Evolutionary conservation across 2,888 invertebrate species (phyloP).

Genomic region (Drepana falcataria): DNA sequence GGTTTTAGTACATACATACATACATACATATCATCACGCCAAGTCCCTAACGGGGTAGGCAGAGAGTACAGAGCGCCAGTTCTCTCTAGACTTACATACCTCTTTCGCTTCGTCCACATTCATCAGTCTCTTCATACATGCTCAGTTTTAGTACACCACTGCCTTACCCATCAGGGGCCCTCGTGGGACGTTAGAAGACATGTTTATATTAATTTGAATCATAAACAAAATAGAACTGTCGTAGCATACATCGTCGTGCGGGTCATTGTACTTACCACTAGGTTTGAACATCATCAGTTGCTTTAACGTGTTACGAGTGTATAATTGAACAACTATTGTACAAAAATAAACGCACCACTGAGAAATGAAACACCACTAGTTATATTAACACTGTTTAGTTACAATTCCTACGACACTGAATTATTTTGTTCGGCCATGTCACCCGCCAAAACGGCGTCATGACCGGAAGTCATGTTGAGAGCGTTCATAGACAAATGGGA

Average conservation of each 20-base stretch:
- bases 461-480: slow-evolving; percentile 76
- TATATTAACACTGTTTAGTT: slow-evolving; percentile 15
- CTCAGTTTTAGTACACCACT: slow-evolving; percentile 16
- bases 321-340: slow-evolving; percentile 21
- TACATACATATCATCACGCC: too few species aligned
- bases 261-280: slow-evolving; percentile 51
- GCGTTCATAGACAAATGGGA: slow-evolving; percentile 64
- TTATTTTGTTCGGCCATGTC: slow-evolving; percentile 61
- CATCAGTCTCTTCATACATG: too few species aligned
- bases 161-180: too few species aligned
- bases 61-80: too few species aligned
- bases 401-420: slow-evolving; percentile 53
- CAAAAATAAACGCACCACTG: slow-evolving; percentile 41
- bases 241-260: slow-evolving; percentile 45
- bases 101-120: too few species aligned
- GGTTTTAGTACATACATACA: slow-evolving; percentile 11
- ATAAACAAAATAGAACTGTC: slow-evolving; percentile 19
- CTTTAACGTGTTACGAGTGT: slow-evolving; percentile 34
- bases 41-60: too few species aligned
- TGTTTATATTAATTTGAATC: slow-evolving; percentile 8
- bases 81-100: too few species aligned
- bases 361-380: slow-evolving; percentile 37
- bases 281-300: slow-evolving; percentile 78
- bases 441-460: slow-evolving; percentile 68
- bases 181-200: too few species aligned